Evolutionary conservation across 1,140 invertebrate genomes (phyloP).

Genomic region (Ruditapes philippinarum): DNA sequence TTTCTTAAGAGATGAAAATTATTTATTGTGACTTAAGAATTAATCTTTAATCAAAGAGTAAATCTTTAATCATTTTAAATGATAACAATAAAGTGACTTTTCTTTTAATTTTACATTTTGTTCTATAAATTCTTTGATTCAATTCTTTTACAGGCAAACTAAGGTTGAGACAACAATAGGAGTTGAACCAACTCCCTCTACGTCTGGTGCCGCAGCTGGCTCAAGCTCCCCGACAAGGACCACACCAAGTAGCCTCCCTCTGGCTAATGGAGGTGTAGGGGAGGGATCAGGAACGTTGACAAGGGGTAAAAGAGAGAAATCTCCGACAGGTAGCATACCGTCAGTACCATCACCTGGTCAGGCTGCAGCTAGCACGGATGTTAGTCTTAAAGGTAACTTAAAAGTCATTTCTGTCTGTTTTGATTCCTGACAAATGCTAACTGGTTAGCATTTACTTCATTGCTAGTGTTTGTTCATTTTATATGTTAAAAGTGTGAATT

Average conservation of each 20-base stretch:
- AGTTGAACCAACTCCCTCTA: conserved; percentile 42
- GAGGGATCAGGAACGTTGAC: conserved; percentile 90
- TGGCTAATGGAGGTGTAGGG: conserved; percentile 82
- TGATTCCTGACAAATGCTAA: too few relatives aligned
- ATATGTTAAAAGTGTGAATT: too few relatives aligned
- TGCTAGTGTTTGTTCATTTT: too few relatives aligned
- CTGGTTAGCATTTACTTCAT: too few relatives aligned
- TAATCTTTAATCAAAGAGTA: too few relatives aligned
- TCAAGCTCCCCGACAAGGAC: conserved; percentile 46
- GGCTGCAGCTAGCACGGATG: conserved; percentile 22
- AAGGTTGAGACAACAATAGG: conserved; percentile 62
- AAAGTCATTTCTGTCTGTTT: too few relatives aligned
- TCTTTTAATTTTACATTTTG: too few relatives aligned
- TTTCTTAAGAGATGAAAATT: too few relatives aligned
- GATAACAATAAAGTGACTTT: too few relatives aligned
- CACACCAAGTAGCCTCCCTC: conserved; percentile 36
- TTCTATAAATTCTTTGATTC: too few relatives aligned
- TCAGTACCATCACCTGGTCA: conserved; percentile 49
- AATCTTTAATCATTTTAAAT: too few relatives aligned
- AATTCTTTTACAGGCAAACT: background rate
- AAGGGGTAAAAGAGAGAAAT: conserved; percentile 76
- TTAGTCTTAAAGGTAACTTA: conserved; percentile 78
- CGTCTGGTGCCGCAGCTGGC: conserved; percentile 22
- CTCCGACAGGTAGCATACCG: conserved; percentile 15
- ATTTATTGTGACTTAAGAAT: too few relatives aligned